Evolutionary conservation across 1,140 invertebrate genomes (phyloP).

Genomic region (Sminthurides bifidus): DNA sequence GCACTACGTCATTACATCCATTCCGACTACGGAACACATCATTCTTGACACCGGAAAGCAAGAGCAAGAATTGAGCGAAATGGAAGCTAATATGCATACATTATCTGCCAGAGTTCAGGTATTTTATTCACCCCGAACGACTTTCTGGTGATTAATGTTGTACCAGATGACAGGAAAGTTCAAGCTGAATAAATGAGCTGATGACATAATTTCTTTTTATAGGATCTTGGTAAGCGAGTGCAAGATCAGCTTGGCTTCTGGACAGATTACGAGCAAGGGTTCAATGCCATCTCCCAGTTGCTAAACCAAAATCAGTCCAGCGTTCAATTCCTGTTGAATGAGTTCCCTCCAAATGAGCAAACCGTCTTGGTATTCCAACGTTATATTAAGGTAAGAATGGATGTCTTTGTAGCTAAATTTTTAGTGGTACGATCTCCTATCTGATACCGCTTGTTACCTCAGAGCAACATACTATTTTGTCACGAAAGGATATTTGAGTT

Average conservation of each 20-base stretch:
- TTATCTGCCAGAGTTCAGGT: constrained; percentile 29
- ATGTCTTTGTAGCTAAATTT: too few relatives aligned
- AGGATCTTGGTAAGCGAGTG: constrained; percentile 28
- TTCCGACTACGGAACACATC: constrained; percentile 21
- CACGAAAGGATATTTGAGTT: too few relatives aligned
- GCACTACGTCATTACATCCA: constrained; percentile 15
- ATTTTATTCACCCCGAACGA: not conserved
- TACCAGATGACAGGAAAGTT: not conserved
- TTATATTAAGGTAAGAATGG: constrained; percentile 24
- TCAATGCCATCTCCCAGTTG: constrained; percentile 14
- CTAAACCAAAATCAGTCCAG: constrained; percentile 20
- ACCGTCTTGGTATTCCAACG: constrained; percentile 16
- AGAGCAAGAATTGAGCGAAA: constrained; percentile 27
- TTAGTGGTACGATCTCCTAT: too few relatives aligned
- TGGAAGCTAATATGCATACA: constrained; percentile 30
- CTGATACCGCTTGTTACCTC: too few relatives aligned
- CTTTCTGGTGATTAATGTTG: not conserved
- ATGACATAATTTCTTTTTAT: not conserved
- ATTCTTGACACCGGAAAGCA: constrained; percentile 21
- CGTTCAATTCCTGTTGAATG: constrained; percentile 18
- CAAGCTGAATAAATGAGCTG: not conserved
- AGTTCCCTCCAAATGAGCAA: constrained; percentile 16
- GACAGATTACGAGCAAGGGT: constrained; percentile 27
- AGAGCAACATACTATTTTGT: too few relatives aligned
- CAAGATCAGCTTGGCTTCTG: constrained; percentile 28